Conservation (phyloP, 2,888 invertebrate genomes). For the Sycophila texana region DNA sequence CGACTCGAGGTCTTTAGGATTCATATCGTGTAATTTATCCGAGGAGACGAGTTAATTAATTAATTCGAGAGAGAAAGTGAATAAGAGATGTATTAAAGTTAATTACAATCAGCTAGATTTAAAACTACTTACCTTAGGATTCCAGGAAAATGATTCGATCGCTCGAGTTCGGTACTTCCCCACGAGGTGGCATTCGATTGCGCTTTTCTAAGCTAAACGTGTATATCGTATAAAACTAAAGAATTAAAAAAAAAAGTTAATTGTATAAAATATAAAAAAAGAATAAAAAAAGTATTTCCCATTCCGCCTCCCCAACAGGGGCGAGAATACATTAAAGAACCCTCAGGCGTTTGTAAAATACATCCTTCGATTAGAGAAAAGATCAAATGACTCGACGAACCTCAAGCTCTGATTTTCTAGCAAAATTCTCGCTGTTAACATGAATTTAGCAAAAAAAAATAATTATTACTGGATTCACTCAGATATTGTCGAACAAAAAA, state of each 20-base stretch:
- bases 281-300: neutral
- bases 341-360: neutral
- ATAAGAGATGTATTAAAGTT: neutral
- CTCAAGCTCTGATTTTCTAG: conserved; percentile 40
- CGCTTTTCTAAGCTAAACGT: conserved; percentile 26
- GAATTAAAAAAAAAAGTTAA: conserved; percentile 2
- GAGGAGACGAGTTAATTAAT: neutral
- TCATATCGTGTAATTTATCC: conserved; percentile 7
- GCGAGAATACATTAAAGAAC: neutral
- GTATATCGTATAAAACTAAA: conserved; percentile 18
- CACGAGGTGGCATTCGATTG: conserved; percentile 10
- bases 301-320: neutral
- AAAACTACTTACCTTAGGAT: conserved; percentile 35
- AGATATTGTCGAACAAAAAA: conserved; percentile 11
- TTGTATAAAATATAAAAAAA: neutral
- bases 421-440: neutral
- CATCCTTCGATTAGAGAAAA: neutral
- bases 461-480: conserved; percentile 3
- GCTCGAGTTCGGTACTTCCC: conserved; percentile 15
- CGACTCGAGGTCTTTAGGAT: conserved; percentile 11
- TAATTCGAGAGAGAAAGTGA: neutral
- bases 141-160: conserved; percentile 4
- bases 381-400: conserved; percentile 25
- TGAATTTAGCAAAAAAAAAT: neutral
- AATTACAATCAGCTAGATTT: conserved; percentile 18